Evolutionary conservation across 2,797 vertebrate species (phyloP).

Genomic region (Halcyon badia): DNA sequence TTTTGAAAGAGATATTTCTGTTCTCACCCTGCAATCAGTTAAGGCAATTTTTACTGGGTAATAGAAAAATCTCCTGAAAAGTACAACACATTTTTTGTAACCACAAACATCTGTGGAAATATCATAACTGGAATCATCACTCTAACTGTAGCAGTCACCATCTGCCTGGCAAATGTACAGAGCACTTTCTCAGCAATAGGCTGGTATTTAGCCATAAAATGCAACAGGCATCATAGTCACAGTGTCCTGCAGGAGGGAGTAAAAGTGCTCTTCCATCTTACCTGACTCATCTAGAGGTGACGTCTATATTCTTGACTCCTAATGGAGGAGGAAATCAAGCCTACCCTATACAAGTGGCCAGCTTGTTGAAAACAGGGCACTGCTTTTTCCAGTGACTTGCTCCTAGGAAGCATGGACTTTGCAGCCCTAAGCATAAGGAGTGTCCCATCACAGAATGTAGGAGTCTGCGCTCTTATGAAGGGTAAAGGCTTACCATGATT

Average conservation of each 20-base stretch:
- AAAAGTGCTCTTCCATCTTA: background rate
- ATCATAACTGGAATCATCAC: background rate
- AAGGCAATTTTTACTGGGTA: background rate
- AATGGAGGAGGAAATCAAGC: background rate
- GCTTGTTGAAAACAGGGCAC: background rate
- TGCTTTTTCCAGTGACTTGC: background rate
- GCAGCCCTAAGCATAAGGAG: background rate
- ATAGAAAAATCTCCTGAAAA: background rate
- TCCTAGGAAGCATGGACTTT: background rate
- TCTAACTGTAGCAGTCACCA: background rate
- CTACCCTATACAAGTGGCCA: background rate
- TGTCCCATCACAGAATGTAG: background rate
- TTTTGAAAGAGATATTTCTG: background rate
- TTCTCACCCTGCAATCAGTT: background rate
- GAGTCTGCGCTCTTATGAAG: background rate
- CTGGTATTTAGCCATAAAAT: background rate
- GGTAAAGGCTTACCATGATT: background rate
- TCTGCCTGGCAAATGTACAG: conserved; percentile 1
- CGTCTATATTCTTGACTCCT: background rate
- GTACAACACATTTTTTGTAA: background rate
- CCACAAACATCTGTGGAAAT: conserved; percentile 20
- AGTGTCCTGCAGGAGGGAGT: background rate
- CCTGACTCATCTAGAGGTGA: background rate
- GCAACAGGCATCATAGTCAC: background rate
- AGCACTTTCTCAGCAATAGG: background rate